Conservation (phyloP, 1,140 invertebrate genomes). For the Drosophila guanche region DNA sequence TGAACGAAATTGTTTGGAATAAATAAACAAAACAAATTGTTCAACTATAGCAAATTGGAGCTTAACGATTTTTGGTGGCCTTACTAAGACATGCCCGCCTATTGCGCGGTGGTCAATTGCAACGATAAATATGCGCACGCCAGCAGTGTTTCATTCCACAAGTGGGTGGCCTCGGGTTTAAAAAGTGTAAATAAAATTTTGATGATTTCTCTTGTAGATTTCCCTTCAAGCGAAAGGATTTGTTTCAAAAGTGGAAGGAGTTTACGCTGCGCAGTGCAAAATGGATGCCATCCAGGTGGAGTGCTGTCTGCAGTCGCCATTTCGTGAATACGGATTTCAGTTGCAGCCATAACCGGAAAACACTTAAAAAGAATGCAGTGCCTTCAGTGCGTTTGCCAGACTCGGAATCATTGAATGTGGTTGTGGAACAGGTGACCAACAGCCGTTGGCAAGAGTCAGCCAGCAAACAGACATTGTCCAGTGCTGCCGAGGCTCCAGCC, state of each 20-base stretch:
- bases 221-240: conserved; percentile 69
- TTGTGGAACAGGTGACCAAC: conserved; percentile 45
- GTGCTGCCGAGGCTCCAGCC: conserved; percentile 22
- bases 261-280: conserved; percentile 66
- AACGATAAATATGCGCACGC: conserved; percentile 78
- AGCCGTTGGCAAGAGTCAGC: conserved; percentile 1
- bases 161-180: conserved; percentile 29
- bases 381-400: conserved; percentile 49
- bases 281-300: conserved; percentile 80
- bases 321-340: conserved; percentile 71
- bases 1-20: background rate
- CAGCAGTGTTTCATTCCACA: conserved; percentile 79
- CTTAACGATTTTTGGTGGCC: background rate
- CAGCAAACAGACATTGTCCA: conserved; percentile 34
- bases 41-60: background rate
- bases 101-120: conserved; percentile 79
- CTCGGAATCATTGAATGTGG: conserved; percentile 11
- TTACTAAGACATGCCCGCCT: conserved; percentile 63
- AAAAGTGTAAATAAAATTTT: background rate
- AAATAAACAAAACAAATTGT: background rate
- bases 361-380: conserved; percentile 72
- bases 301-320: conserved; percentile 74
- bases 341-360: conserved; percentile 67
- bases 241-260: conserved; percentile 73
- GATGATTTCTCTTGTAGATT: conserved; percentile 44